Conservation (phyloP, 2,797 vertebrate species). For the Salmo trutta region DNA sequence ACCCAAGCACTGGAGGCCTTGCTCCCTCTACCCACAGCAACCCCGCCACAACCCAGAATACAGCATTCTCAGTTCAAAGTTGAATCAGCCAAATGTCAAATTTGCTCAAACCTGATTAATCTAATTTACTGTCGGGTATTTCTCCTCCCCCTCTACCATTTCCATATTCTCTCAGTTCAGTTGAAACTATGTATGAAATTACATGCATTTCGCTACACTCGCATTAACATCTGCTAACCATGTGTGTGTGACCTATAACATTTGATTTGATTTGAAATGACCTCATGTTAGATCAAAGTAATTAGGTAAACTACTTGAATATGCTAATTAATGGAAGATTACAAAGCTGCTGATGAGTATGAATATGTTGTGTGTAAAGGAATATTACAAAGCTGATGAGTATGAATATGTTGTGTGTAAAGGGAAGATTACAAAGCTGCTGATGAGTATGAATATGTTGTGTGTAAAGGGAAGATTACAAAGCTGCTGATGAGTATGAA, state of each 20-base stretch:
- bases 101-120: slow-evolving; percentile 39
- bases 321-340: slow-evolving; percentile 55
- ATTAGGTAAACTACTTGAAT: slow-evolving; percentile 69
- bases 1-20: slow-evolving; percentile 44
- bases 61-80: slow-evolving; percentile 56
- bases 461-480: no score
- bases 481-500: no score
- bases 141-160: slow-evolving; percentile 26
- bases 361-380: no score
- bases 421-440: no score
- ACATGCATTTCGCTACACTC: slow-evolving; percentile 7
- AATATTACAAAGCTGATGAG: no score
- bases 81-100: slow-evolving; percentile 48
- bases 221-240: no score
- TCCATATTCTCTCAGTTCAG: slow-evolving; percentile 52
- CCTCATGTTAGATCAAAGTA: slow-evolving; percentile 67
- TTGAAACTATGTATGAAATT: slow-evolving; percentile 63
- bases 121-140: not conserved
- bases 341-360: no score
- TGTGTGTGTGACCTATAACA: no score
- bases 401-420: no score
- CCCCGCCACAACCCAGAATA: slow-evolving; percentile 3
- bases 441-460: no score
- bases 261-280: slow-evolving; percentile 54
- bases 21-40: slow-evolving; percentile 1